Evolutionary conservation across 2,797 vertebrate genomes (phyloP), one percentile per base, ranked within the genome.

Genomic region (Chromobotia macracanthus): DNA sequence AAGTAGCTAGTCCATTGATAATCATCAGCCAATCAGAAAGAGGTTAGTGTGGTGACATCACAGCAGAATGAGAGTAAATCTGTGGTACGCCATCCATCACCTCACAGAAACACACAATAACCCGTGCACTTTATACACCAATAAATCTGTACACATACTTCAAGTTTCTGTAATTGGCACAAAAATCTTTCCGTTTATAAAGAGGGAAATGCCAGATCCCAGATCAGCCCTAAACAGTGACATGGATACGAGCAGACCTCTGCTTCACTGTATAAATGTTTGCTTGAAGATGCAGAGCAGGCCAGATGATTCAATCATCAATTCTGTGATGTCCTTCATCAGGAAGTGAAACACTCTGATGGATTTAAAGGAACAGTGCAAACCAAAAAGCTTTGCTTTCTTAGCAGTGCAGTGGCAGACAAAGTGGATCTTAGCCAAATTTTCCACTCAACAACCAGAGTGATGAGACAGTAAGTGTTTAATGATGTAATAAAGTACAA

Each of bases 141-240:
- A 91, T 92, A 91, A 92, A 91, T 90, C 86, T 85, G 84, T 87
- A 88, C 86, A 84, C 87, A 89, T 91, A 88, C 90, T 91, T 88
- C 89, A 89, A 88, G 87, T 87, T 86, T 90, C 82, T 81, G 77
- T 88, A 87, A 86, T 88, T 91, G 90, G 91, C 90, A 91, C 88
- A 16, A 83, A 90, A 88, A 90, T 81, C 81, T 90, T 87, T 87
- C 86, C 84, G 86, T 87, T 88, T 61, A 28, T 70, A 75, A 75
- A 55, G 12, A 19, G 13, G 50, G 21, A 7, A 51, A 15, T 19
- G 41, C 25, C 75, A 70, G 72, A 60, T 66, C 56, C 71, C 50
- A 82, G 38, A 23, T 82, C 65, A 56, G 19, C 63, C 51, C 44
- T 77, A 82, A 67, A 51, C 21, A 58, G 58, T 35, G 19, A 61